phyloP scores from a whole-genome alignment of 2,888 invertebrate genomes.

The Drosophila helvetica region DNA sequence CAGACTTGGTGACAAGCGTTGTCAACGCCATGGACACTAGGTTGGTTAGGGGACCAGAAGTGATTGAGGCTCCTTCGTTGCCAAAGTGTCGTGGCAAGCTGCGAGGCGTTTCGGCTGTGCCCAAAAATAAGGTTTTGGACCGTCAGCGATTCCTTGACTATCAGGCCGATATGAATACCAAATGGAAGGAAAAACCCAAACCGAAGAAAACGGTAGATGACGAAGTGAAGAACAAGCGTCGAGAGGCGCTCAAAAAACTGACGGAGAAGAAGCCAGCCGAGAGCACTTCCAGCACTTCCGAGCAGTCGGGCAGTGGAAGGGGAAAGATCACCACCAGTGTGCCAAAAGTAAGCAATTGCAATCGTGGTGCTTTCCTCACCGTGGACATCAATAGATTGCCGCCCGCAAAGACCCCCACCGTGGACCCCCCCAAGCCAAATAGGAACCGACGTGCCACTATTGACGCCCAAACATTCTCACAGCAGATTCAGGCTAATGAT shows the following conservation, averaged over 20 bases:
- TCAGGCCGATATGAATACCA: conserved; percentile 61
- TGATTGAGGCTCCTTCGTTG: conserved; percentile 77
- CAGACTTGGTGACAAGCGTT: neutral
- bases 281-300: neutral
- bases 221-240: conserved; percentile 70
- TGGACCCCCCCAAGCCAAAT: conserved; percentile 3
- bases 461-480: conserved; percentile 49
- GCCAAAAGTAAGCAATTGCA: conserved; percentile 85
- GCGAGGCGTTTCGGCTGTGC: conserved; percentile 67
- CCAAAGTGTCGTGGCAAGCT: conserved; percentile 76
- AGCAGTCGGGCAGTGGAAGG: conserved; percentile 17
- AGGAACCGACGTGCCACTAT: conserved; percentile 37
- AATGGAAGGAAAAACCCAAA: conserved; percentile 78
- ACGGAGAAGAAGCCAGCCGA: conserved; percentile 54
- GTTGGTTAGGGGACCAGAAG: conserved; percentile 46
- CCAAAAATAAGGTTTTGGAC: conserved; percentile 7
- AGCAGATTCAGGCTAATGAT: conserved; percentile 52
- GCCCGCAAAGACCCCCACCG: conserved; percentile 45
- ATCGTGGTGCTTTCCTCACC: conserved; percentile 86
- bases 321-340: conserved; percentile 43
- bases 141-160: conserved; percentile 39
- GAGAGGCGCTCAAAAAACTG: conserved; percentile 75
- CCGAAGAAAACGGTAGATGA: conserved; percentile 50
- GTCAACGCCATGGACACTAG: neutral
- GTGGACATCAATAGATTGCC: conserved; percentile 59